Base-by-base conservation (phyloP, 2,888 invertebrate genomes). In the Acronicta psi region DNA sequence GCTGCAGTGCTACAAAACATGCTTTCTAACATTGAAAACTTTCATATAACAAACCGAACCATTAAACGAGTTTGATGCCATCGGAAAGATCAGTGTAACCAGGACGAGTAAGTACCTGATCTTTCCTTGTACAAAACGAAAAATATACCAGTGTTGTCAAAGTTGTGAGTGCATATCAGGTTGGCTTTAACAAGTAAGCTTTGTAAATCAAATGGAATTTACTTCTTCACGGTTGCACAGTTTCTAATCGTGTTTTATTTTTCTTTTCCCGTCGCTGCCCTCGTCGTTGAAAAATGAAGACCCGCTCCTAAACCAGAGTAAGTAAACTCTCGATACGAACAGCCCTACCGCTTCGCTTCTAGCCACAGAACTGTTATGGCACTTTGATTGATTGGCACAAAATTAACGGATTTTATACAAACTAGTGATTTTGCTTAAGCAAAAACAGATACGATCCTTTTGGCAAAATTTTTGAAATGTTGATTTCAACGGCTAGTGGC, bases 281-380 rank as follows among this genome's bases (percentile, higher is more conserved):
- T 79, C 83, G 75, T 76, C 79, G 84, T 83, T 73, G 84, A 87
- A 81, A 88, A 88, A 75, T 91, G 94, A 95, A 95, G 95, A 91
- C 95, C 95, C 91, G 95, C 95, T 93, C 95, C 95, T 91, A 96
- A 95, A 94, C 95, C 91, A 93, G 96, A 96, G 96, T 96, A 95
- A 96, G 96, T 96, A 89, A 68, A 77, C 63, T 70, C 73, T 69
- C 44, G 61, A 62, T 69, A 79, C 65, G 55, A 64, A 69, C 47
- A 69, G 70, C 77, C 70, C 70, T 76, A 76, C 75, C 65, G 93
- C 93, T 92, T 93, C 74, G 92, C 93, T 92, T 93, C 73, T 82
- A 86, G 88, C 84, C 81, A 82, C 80, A 80, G 75, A 81, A 77
- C 79, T 78, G 80, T 79, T 79, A 83, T 84, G 79, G 82, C 81